Base-by-base conservation (phyloP, 2,888 invertebrate genomes). In the Lamellibrachia satsuma region DNA sequence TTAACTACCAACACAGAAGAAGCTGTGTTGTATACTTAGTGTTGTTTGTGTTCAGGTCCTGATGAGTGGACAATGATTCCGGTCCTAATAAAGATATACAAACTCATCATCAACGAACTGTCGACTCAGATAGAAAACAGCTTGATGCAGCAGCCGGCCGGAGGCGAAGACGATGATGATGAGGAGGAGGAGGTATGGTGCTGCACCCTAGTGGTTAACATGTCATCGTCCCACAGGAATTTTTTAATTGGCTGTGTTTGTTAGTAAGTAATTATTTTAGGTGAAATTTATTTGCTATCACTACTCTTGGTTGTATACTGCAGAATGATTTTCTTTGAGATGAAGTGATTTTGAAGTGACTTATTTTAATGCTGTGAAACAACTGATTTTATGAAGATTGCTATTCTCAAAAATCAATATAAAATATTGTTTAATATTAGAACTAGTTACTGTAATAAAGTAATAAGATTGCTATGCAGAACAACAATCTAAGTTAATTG, bases 61-160 rank as follows among this genome's bases (percentile, higher is more conserved):
- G 96, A 96, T n/a, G 96, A 97, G 94, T 98, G 97, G 97, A 97
- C 97, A 0, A 97, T 96, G 11, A 97, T 98, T 94, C 97, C 98
- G 7, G 97, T 97, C 22, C 97, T 98, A 93, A 97, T 98, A 0
- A 98, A 98, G 96, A 98, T 98, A 92, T 98, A 98, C 95, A 98
- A 98, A 95, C 96, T 98, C 15, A 97, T 98, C 7, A 97, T 98
- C 91, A 97, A 97, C 95, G 98, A 98, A 95, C 95, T 98, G 90
- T 97, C 97, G 90, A 97, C 97, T 95, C 97, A 97, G 93, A 97
- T 97, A 11, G 97, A 97, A 94, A 95, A 94, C 52, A 95, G 94
- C 92, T 94, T 95, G 93, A 94, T 95, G 7, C 95, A 96, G 1
- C 93, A 94, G 90, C 96, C 95, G 52, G 93, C 94, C 6, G 95